Evolutionary conservation across 2,888 invertebrate species (phyloP).

Genomic region (Helicoverpa assulta): DNA sequence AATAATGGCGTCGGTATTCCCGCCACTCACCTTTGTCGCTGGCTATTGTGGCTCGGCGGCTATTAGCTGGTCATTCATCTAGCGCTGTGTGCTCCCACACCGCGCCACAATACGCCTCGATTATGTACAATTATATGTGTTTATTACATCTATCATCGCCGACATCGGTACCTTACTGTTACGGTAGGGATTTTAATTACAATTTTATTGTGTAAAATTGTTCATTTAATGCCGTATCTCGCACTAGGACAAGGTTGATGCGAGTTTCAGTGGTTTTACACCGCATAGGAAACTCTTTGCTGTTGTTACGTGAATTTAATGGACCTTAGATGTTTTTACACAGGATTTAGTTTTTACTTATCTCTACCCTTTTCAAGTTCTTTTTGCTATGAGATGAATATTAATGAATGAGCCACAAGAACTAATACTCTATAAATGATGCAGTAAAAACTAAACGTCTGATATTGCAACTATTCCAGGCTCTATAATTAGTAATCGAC

Average conservation of each 20-base stretch:
- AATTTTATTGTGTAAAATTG: conserved; percentile 55
- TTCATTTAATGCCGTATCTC: conserved; percentile 23
- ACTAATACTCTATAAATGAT: conserved; percentile 39
- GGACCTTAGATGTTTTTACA: conserved; percentile 18
- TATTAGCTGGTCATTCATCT: conserved; percentile 81
- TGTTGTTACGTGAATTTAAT: conserved; percentile 15
- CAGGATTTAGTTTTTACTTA: conserved; percentile 25
- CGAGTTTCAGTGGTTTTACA: background rate
- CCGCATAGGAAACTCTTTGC: background rate
- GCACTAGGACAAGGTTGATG: conserved; percentile 7
- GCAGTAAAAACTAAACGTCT: conserved; percentile 50
- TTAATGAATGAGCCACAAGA: conserved; percentile 30
- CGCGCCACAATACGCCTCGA: conserved; percentile 76
- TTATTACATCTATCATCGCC: conserved; percentile 78
- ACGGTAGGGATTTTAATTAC: conserved; percentile 63
- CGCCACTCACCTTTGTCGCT: conserved; percentile 70
- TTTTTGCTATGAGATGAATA: conserved; percentile 39
- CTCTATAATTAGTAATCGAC: conserved; percentile 49
- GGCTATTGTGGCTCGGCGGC: conserved; percentile 63
- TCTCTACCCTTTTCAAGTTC: conserved; percentile 40
- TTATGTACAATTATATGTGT: conserved; percentile 82
- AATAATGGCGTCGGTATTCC: conserved; percentile 63
- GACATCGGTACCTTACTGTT: conserved; percentile 63
- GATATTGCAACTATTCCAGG: conserved; percentile 30
- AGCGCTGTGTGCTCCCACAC: conserved; percentile 71